These are phyloP conservation scores for Pammene fasciana DNA, from an alignment of 2,888 invertebrate genomes.

Conservation along the genomic window DNA sequence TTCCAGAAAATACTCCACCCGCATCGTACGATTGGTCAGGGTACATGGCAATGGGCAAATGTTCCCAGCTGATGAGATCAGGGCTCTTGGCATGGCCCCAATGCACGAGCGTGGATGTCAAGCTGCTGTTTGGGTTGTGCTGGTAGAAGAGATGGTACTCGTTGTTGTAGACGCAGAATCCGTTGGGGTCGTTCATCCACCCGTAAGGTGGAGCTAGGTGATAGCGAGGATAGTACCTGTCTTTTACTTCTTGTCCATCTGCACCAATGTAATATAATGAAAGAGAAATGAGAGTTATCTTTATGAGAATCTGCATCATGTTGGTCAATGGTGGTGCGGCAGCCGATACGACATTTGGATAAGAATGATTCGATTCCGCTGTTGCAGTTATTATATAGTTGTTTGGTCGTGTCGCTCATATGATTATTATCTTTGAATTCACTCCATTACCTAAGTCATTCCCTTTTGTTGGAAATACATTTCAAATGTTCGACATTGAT, in stretches of 20 bases:
- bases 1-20: conserved; percentile 62
- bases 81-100: not conserved
- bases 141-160: not conserved
- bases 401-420: not conserved
- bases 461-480: not conserved
- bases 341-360: conserved; percentile 35
- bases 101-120: not conserved
- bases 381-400: conserved; percentile 47
- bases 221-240: conserved; percentile 55
- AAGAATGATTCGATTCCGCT: conserved; percentile 48
- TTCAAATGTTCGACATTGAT: not conserved
- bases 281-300: conserved; percentile 48
- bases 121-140: not conserved
- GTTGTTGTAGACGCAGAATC: conserved; percentile 64
- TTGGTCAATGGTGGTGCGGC: conserved; percentile 18
- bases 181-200: conserved; percentile 84
- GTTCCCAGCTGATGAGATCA: not conserved
- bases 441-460: conserved; percentile 30
- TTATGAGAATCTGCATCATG: conserved; percentile 44
- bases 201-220: conserved; percentile 64
- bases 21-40: conserved; percentile 29
- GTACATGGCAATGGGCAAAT: not conserved
- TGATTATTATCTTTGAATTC: not conserved
- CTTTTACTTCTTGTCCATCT: not conserved
- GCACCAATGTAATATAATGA: conserved; percentile 47